These are phyloP conservation scores for Tribolium freemani DNA, from an alignment of 2,888 invertebrate genomes.

Conservation along the genomic window DNA sequence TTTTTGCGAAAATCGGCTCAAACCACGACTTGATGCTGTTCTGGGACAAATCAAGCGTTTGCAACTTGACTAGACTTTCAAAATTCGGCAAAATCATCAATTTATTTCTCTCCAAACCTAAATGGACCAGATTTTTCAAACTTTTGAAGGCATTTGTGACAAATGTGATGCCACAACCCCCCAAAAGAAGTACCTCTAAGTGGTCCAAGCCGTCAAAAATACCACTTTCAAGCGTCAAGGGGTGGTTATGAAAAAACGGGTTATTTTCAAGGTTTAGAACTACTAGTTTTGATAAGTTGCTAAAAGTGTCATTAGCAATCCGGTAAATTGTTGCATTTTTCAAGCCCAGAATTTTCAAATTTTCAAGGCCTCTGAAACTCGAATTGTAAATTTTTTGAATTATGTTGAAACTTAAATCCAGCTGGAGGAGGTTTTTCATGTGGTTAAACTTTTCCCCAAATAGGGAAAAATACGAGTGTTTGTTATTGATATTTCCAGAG, in stretches of 20 bases:
- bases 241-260: conserved; percentile 63
- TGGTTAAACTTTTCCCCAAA: conserved; percentile 69
- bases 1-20: conserved; percentile 45
- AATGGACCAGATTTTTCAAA: conserved; percentile 69
- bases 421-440: conserved; percentile 68
- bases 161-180: conserved; percentile 70
- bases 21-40: conserved; percentile 71
- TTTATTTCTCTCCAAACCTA: conserved; percentile 70
- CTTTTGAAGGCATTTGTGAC: conserved; percentile 70
- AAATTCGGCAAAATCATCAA: conserved; percentile 68
- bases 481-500: conserved; percentile 58
- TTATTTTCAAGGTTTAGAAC: conserved; percentile 73
- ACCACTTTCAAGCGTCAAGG: conserved; percentile 54
- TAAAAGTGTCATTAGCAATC: conserved; percentile 70
- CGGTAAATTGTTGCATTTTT: conserved; percentile 71
- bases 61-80: conserved; percentile 67
- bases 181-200: conserved; percentile 69
- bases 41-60: conserved; percentile 70
- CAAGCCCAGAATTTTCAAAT: conserved; percentile 69
- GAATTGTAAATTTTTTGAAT: conserved; percentile 70
- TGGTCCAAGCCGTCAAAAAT: conserved; percentile 70
- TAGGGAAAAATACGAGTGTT: conserved; percentile 69
- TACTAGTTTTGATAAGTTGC: conserved; percentile 66
- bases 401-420: conserved; percentile 72
- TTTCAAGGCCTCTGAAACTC: conserved; percentile 70